phyloP scores from a whole-genome alignment of 2,888 invertebrate genomes.

The Campoplex nolae region DNA sequence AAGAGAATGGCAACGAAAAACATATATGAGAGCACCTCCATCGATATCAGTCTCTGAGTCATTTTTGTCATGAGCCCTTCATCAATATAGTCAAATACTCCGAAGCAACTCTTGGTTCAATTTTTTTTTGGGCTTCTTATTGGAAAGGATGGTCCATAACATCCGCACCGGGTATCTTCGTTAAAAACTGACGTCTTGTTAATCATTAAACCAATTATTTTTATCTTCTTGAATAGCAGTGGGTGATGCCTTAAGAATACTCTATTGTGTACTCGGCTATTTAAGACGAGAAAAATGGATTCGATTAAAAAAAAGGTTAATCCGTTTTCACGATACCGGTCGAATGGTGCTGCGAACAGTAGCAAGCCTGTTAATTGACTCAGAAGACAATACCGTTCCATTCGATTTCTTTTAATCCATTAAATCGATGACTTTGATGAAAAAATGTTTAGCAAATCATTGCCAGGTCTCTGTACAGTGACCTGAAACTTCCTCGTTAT shows the following conservation, averaged over 20 bases:
- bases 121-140: not conserved
- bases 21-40: not conserved
- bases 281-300: not conserved
- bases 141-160: not conserved
- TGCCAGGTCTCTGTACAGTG: no score
- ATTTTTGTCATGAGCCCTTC: not conserved
- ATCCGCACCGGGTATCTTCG: not conserved
- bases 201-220: not conserved
- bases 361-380: not conserved
- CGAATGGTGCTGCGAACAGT: no score
- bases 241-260: not conserved
- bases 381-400: not conserved
- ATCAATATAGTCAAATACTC: not conserved
- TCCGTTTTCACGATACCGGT: not conserved
- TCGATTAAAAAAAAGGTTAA: not conserved
- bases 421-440: not conserved
- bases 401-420: not conserved
- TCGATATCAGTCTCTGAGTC: constrained; percentile 23
- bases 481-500: no score
- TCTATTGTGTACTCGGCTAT: not conserved
- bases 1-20: constrained; percentile 9
- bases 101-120: not conserved
- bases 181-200: not conserved
- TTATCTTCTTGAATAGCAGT: not conserved
- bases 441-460: not conserved